Evolutionary conservation across 2,797 vertebrate genomes (phyloP), one percentile per base, ranked within the genome.

Genomic region (Lutjanus argentimaculatus): DNA sequence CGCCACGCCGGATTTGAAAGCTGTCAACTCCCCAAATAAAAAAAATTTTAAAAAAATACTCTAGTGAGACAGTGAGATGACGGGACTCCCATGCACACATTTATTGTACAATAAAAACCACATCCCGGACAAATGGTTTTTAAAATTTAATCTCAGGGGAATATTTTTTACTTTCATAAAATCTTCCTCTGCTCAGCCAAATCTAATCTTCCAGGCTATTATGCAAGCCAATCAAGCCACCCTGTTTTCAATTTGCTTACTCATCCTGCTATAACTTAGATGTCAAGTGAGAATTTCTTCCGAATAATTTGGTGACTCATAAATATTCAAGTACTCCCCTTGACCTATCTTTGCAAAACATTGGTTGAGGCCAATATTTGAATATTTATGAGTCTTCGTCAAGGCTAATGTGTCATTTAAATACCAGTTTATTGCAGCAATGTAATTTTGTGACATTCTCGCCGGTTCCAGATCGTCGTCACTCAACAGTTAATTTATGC

Each of bases 291-390:
- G 71, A 56, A 71, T 84, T 80, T 86, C 62, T 68, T 67, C 57
- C 0, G 55, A 79, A 87, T 90, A 85, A 78, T 85, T 85, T 80
- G 51, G 30, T 0, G 15, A 71, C 76, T 89, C 83, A 93, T 92
- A 85, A 88, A 91, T 92, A 93, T 91, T 91, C 84, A 91, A 72
- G 42, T 8, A 46, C 67, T 85, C 71, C 21, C 76, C 80, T 90
- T 88, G 83, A 90, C 88, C 89, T 86, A 61, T 84, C 89, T 89
- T 82, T 88, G 81, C 83, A 85, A 89, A 92, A 90, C 72, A 83
- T 16, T 65, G 66, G 78, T 72, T 30, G 11, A 59, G 83, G 85
- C 69, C 77, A 86, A 25, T 53, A 36, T 75, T 68, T 88, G 53
- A 91, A 92, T 92, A 92, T 89, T 80, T 73, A 93, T 89, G 67